phyloP scores from a whole-genome alignment of 1,140 invertebrate species.

The Nasonia vitripennis region DNA sequence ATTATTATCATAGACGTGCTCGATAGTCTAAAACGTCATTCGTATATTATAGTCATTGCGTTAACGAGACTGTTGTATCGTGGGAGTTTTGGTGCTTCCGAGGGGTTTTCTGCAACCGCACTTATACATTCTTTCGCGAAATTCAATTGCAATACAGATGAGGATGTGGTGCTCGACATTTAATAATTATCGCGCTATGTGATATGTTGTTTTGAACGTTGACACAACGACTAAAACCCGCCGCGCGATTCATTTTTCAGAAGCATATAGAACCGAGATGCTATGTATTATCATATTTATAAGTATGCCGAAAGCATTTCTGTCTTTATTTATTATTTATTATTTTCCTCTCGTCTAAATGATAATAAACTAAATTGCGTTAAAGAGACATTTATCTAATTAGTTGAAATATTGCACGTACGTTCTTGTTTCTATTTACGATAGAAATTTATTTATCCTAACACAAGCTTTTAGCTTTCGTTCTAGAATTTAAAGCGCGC shows the following conservation, averaged over 20 bases:
- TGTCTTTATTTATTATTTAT: background rate
- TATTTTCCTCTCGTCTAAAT: slow-evolving; percentile 8
- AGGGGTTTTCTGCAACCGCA: background rate
- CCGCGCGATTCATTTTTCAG: background rate
- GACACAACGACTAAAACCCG: slow-evolving; percentile 1
- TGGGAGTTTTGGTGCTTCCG: background rate
- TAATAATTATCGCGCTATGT: slow-evolving; percentile 11
- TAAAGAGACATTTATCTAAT: slow-evolving; percentile 10
- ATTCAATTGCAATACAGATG: slow-evolving; percentile 4
- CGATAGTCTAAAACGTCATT: background rate
- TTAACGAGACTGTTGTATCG: background rate
- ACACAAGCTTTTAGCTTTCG: background rate
- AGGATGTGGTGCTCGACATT: slow-evolving; percentile 20
- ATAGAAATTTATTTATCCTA: slow-evolving; percentile 20
- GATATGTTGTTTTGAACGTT: slow-evolving; percentile 36
- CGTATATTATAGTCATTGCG: background rate
- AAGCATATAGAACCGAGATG: slow-evolving; percentile 18
- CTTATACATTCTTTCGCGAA: background rate
- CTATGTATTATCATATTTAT: background rate
- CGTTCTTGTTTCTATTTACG: background rate
- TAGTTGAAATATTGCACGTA: slow-evolving; percentile 49
- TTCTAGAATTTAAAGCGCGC: slow-evolving; percentile 13
- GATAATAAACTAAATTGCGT: slow-evolving; percentile 27
- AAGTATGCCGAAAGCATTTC: slow-evolving; percentile 33
- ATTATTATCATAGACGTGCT: background rate